Evolutionary conservation across 1,140 invertebrate genomes (phyloP), one percentile per base, ranked within the genome.

Genomic region (Sarcophaga peregrina): DNA sequence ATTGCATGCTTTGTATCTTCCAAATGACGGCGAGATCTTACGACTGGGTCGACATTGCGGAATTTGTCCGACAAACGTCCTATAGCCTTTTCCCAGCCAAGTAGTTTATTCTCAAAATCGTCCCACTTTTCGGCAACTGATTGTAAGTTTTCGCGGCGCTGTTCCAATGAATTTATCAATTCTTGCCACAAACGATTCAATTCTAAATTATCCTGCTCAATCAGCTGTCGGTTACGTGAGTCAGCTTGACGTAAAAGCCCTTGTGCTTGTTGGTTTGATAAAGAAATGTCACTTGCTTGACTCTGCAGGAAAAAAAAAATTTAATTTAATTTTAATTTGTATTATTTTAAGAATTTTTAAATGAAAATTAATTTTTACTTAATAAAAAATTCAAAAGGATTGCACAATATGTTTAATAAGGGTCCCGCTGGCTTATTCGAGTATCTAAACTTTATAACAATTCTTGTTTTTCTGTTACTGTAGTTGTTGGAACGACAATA

Each of bases 111-210:
- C 91, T 96, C 96, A 85, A 96, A 95, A 82, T 94, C 93, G 86
- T 96, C 94, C 95, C 96, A 97, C 84, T 95, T 93, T 83, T 93
- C 92, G 2, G 95, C 94, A 81, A 96, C 89, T 73, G 93, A 92
- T 68, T 93, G 92, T 5, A 96, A 89, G 52, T 92, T 91, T 82
- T 95, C 92, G 81, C 93, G 91, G 81, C 94, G 91, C 81, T 91
- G 92, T 84, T 95, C 95, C 86, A 97, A 91, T 86, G 93, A 91
- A 8, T 92, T 92, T 37, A 96, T 92, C 3, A 96, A 90, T 13
- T 94, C 91, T 82, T 93, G 93, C 97, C 97, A 98, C 85, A 95
- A 92, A 46, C 94, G 92, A 80, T 93, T 94, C 13, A 96, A 93
- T 52, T 93, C 91, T 0, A 90, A 87, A 54, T 95, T 91, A 83